These are phyloP conservation scores for Paelopatides confundens DNA, from an alignment of 53 echinoderm and acorn worm genomes.

Conservation along the genomic window DNA sequence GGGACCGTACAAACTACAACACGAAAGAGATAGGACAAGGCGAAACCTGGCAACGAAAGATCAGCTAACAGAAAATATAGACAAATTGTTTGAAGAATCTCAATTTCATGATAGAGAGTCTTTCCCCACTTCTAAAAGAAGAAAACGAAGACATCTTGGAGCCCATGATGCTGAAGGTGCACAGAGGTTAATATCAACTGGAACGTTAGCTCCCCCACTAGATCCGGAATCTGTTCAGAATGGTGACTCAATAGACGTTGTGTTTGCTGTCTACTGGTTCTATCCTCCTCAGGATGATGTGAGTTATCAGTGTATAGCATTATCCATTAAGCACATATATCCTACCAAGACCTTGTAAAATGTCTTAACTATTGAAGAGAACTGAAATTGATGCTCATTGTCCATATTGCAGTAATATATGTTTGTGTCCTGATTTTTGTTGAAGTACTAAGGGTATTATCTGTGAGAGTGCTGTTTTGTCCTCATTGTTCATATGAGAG, in stretches of 20 bases:
- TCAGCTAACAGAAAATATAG: background rate
- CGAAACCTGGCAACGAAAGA: background rate
- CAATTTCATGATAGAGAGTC: no score
- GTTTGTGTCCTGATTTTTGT: no score
- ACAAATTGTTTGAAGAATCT: background rate
- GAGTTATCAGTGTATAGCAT: no score
- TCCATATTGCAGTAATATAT: no score
- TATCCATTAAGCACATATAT: no score
- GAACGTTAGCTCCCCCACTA: slow-evolving; percentile 78
- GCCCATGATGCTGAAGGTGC: slow-evolving; percentile 90
- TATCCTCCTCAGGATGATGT: slow-evolving; percentile 77
- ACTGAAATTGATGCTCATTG: no score
- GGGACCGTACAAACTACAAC: background rate
- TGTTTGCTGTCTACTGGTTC: slow-evolving; percentile 96
- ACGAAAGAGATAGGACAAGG: background rate
- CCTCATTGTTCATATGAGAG: no score
- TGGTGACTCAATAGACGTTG: slow-evolving; percentile 80
- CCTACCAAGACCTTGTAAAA: no score
- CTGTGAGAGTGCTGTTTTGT: no score
- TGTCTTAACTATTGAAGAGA: no score
- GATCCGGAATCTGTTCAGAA: slow-evolving; percentile 16
- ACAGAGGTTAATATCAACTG: slow-evolving; percentile 86
- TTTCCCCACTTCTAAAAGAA: background rate
- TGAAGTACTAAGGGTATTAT: no score
- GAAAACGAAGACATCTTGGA: slow-evolving; percentile 72